These are phyloP conservation scores for Colaptes auratus DNA, from an alignment of 2,113 vertebrate genomes.

Conservation along the genomic window DNA sequence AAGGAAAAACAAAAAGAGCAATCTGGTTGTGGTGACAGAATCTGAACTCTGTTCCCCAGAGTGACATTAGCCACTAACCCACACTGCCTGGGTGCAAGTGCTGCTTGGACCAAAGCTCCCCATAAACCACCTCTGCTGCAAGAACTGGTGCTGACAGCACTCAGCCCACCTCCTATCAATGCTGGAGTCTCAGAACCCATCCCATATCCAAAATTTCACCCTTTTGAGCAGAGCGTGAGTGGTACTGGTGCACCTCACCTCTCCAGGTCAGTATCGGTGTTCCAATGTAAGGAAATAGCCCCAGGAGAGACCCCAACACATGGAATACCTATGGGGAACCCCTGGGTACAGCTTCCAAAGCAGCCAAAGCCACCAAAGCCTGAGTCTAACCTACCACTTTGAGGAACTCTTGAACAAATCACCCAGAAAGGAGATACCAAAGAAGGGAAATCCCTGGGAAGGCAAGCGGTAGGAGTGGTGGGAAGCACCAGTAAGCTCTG, in stretches of 20 bases:
- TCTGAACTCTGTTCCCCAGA: not conserved
- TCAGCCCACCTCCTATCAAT: accelerated
- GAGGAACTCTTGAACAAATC: not conserved
- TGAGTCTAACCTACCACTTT: not conserved
- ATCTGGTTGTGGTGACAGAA: not conserved
- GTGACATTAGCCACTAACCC: not conserved
- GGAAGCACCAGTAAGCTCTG: not conserved
- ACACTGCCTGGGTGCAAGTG: accelerated
- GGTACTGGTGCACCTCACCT: not conserved
- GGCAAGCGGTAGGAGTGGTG: not conserved
- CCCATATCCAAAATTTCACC: not conserved
- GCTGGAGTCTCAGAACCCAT: not conserved
- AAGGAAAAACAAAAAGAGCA: not conserved
- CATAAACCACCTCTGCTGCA: accelerated
- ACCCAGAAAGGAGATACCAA: not conserved
- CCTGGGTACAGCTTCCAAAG: not conserved
- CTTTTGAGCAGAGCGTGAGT: not conserved
- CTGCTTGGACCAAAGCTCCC: not conserved
- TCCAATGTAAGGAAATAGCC: accelerated
- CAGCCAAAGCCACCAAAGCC: not conserved
- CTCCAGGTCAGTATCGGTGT: not conserved
- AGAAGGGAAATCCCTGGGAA: not conserved
- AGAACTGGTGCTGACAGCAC: not conserved
- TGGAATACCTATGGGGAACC: accelerated
- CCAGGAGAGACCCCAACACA: accelerated